These are phyloP conservation scores for Chloebia gouldiae DNA, from an alignment of 2,113 vertebrate genomes.

Conservation along the genomic window DNA sequence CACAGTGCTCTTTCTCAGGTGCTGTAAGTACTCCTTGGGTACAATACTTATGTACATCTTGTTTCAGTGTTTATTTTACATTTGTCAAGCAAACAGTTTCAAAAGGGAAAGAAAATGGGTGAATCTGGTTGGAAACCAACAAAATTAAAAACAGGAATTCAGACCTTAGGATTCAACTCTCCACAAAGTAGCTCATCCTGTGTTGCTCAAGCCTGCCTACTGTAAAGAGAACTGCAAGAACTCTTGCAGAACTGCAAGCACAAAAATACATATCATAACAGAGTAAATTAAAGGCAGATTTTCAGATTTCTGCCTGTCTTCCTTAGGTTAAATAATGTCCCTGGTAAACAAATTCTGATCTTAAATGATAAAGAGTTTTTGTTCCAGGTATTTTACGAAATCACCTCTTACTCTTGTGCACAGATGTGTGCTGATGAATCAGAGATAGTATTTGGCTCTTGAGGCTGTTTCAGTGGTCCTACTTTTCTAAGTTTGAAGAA, in stretches of 20 bases:
- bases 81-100: background rate
- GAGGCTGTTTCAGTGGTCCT: background rate
- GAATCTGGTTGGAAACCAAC: background rate
- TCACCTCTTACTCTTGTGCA: background rate
- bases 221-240: background rate
- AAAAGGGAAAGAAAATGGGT: background rate
- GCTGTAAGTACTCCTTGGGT: background rate
- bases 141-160: background rate
- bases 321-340: constrained; percentile 19
- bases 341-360: constrained; percentile 31
- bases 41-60: background rate
- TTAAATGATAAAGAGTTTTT: background rate
- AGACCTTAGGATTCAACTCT: background rate
- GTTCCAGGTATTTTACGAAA: background rate
- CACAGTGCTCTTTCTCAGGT: background rate
- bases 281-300: constrained; percentile 3
- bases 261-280: background rate
- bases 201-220: background rate
- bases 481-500: background rate
- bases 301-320: constrained; percentile 19
- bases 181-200: background rate
- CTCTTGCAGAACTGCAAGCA: background rate
- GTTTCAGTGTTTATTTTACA: background rate
- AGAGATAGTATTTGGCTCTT: background rate
- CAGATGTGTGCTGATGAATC: background rate